Percentiles rank a stretch among this genome's conserved stretches.
These are phyloP conservation scores for Coptotermes formosanus DNA, from an alignment of 1,140 invertebrate genomes.

Conservation along the genomic window DNA sequence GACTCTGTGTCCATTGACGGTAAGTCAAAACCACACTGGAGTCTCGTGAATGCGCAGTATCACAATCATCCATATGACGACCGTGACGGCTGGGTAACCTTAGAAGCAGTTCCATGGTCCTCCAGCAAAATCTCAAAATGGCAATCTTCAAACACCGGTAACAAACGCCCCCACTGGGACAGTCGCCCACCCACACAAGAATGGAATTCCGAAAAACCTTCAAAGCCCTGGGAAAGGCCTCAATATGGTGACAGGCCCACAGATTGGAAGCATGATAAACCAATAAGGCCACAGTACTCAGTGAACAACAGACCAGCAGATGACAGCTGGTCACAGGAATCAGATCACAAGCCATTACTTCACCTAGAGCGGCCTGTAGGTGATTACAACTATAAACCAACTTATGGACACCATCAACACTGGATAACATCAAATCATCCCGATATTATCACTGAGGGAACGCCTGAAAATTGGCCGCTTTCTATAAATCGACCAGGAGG, in stretches of 20 bases:
- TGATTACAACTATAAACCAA: background rate
- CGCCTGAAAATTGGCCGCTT: constrained; percentile 62
- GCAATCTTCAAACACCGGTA: constrained; percentile 53
- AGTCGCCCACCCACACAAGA: background rate
- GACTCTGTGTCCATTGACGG: background rate
- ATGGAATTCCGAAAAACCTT: background rate
- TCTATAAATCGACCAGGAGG: constrained; percentile 43
- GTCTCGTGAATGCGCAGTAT: constrained; percentile 43
- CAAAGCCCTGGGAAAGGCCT: background rate
- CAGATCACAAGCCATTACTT: constrained; percentile 10
- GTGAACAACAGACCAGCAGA: background rate
- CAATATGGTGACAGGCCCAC: background rate
- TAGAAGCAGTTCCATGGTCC: constrained; percentile 76
- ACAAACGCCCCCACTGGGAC: background rate
- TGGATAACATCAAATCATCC: background rate
- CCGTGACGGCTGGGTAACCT: constrained; percentile 70
- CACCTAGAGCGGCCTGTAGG: constrained; percentile 33
- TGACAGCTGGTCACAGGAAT: background rate
- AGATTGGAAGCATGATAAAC: constrained; percentile 11
- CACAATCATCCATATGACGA: constrained; percentile 63
- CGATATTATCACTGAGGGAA: constrained; percentile 66
- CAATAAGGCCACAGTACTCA: background rate
- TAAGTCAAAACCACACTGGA: constrained; percentile 42
- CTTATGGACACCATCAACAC: background rate
- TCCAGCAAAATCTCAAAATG: constrained; percentile 77